These are phyloP conservation scores for Danio kyathit DNA, from an alignment of 2,797 vertebrate species.

Conservation along the genomic window DNA sequence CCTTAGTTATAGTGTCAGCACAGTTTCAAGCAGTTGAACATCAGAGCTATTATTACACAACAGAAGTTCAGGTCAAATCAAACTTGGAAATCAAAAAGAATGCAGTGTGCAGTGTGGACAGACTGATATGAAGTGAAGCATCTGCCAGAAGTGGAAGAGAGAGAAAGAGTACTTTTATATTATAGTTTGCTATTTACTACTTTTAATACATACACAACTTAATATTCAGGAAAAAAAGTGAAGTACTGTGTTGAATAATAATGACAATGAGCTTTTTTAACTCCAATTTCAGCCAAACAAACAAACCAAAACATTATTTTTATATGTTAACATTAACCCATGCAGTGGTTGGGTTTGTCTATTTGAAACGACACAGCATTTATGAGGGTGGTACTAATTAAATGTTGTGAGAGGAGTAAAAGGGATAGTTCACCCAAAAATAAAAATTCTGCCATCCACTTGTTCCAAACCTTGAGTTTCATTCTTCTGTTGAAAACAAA, in stretches of 20 bases:
- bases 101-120: slow-evolving; percentile 21
- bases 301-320: too few species aligned
- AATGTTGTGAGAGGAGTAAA: neutral
- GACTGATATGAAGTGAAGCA: slow-evolving; percentile 31
- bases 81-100: neutral
- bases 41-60: neutral
- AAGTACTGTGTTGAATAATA: neutral
- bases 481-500: too few species aligned
- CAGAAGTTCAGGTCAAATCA: neutral
- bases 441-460: too few species aligned
- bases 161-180: neutral
- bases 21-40: neutral
- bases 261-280: neutral
- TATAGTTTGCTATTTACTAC: neutral
- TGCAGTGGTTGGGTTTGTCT: too few species aligned
- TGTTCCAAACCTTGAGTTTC: too few species aligned
- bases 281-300: too few species aligned
- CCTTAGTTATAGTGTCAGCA: neutral
- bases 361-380: too few species aligned
- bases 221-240: neutral
- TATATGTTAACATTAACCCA: too few species aligned
- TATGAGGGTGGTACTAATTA: neutral
- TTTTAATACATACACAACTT: neutral
- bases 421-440: neutral
- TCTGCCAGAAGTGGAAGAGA: neutral